Conservation (phyloP, 2,113 vertebrate species). For the Echinops telfairi region DNA sequence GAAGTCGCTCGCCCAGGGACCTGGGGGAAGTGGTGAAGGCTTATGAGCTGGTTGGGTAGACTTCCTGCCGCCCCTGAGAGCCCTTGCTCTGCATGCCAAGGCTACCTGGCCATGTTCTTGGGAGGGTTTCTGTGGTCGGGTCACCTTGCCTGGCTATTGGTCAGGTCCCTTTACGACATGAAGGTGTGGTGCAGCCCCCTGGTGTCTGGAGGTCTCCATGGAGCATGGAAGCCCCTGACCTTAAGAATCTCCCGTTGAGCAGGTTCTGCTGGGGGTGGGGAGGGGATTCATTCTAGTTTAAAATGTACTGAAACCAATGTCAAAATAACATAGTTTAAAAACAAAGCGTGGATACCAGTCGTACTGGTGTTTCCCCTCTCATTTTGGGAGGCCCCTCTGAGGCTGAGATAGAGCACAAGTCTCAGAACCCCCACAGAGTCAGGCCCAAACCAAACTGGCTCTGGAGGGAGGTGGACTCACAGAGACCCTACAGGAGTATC, state of each 20-base stretch:
- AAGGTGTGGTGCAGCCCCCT: neutral
- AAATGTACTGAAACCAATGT: constrained; percentile 28
- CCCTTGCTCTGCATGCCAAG: neutral
- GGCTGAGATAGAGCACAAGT: neutral
- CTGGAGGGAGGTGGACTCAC: too few relatives aligned
- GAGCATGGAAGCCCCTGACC: neutral
- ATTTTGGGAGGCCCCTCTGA: neutral
- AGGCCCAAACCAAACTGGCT: too few relatives aligned
- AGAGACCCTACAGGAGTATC: too few relatives aligned
- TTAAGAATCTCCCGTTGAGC: neutral
- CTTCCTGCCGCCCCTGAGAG: neutral
- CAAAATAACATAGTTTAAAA: neutral
- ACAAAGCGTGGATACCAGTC: neutral
- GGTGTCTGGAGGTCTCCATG: constrained; percentile 22
- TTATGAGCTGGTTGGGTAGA: neutral
- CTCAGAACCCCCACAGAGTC: neutral
- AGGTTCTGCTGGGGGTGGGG: neutral
- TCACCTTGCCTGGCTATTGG: neutral
- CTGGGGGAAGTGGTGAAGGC: neutral
- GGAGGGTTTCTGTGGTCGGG: neutral
- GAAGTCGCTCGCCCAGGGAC: neutral
- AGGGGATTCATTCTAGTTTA: neutral
- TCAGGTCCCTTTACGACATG: neutral
- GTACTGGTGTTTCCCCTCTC: neutral
- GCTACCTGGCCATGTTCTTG: neutral